A percentile compares a stretch with the other conserved stretches of the same genome.
These are phyloP conservation scores for Tamias sibiricus DNA, from an alignment of 2,113 vertebrate species.

Conservation along the genomic window DNA sequence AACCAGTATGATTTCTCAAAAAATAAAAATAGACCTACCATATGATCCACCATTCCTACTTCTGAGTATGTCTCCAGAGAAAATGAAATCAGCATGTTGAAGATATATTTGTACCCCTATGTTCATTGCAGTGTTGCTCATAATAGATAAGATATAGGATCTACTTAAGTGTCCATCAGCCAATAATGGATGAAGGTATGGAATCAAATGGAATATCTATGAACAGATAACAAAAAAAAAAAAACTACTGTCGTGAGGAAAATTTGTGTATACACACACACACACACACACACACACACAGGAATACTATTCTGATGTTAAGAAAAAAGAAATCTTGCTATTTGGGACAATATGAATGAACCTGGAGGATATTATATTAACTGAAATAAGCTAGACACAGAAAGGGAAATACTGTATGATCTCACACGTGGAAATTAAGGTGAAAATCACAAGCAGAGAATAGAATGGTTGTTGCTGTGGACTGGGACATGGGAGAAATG, in stretches of 20 bases:
- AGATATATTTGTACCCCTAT: neutral
- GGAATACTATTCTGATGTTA: neutral
- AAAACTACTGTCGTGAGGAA: neutral
- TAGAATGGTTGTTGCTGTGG: neutral
- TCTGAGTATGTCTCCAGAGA: neutral
- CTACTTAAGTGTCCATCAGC: neutral
- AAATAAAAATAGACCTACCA: neutral
- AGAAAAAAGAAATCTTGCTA: neutral
- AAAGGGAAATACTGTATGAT: neutral
- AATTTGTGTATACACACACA: neutral
- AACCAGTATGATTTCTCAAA: neutral
- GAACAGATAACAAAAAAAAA: neutral
- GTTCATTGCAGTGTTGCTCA: neutral
- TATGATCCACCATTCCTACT: neutral
- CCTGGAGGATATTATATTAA: neutral
- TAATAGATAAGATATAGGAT: neutral
- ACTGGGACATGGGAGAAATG: neutral
- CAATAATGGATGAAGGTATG: neutral
- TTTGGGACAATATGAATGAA: neutral
- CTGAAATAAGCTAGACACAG: neutral
- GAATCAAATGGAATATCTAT: neutral
- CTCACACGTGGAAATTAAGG: neutral
- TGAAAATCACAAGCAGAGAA: neutral
- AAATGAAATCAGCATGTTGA: neutral
- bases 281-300: neutral